A percentile compares a stretch with the other conserved stretches of the same genome.
Evolutionary conservation across 1,140 invertebrate species (phyloP).

Genomic region (Danaus melanippus): DNA sequence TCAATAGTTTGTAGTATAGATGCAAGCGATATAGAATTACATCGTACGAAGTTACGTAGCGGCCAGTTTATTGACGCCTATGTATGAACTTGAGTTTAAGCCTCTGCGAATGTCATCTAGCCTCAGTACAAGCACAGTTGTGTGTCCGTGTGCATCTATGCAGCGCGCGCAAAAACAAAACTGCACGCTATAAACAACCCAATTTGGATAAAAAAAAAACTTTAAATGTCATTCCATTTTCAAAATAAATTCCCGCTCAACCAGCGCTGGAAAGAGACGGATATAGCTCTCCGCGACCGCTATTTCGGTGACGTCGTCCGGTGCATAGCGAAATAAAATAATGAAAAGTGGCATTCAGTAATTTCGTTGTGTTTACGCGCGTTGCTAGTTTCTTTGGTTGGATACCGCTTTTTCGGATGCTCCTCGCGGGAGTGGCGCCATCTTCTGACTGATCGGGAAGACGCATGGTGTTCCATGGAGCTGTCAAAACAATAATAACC

Average conservation of each 20-base stretch:
- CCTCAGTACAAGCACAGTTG: conserved; percentile 55
- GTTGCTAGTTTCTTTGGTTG: conserved; percentile 62
- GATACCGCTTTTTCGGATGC: conserved; percentile 28
- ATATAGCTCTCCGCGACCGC: conserved; percentile 37
- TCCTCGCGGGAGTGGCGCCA: conserved; percentile 37
- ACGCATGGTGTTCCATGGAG: conserved; percentile 39
- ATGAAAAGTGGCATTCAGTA: conserved; percentile 69
- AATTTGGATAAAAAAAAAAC: conserved; percentile 27
- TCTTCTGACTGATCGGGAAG: conserved; percentile 31
- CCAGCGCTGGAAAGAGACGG: conserved; percentile 49
- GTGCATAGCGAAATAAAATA: conserved; percentile 66
- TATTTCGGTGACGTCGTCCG: conserved; percentile 60
- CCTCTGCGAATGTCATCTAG: conserved; percentile 65
- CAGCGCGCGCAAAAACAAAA: conserved; percentile 28
- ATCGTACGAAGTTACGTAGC: conserved; percentile 19
- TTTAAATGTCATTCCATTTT: conserved; percentile 40
- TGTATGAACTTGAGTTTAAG: conserved; percentile 61
- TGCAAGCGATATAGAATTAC: conserved; percentile 38
- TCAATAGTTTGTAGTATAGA: conserved; percentile 8
- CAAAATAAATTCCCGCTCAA: conserved; percentile 42
- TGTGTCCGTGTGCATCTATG: conserved; percentile 43
- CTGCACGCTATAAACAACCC: conserved; percentile 14
- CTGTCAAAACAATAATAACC: conserved; percentile 56
- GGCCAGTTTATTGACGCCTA: conserved; percentile 55
- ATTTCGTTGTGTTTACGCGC: conserved; percentile 68